Evolutionary conservation across 2,113 vertebrate genomes (phyloP), one percentile per base, ranked within the genome.

Genomic region (Chaetura pelagica): DNA sequence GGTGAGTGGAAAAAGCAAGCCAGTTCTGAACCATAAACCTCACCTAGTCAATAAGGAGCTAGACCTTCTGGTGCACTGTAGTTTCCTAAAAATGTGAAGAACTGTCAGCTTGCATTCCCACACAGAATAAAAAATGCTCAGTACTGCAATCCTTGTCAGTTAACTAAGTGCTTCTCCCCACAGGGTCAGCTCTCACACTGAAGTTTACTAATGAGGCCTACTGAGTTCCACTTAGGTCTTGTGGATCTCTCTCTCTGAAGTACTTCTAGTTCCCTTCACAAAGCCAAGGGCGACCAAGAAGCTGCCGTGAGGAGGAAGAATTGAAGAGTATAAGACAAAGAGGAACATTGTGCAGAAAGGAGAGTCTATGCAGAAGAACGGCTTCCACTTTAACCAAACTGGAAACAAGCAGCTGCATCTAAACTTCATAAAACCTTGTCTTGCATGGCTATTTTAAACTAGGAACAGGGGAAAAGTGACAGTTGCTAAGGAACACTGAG

Each of bases 331-430:
- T 72, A 57, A 85, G 72, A 91, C 76, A 94, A 95, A 96, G 95
- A 92, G 94, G 92, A 96, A 97, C 79, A 92, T 67, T 89, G 80
- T 93, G 64, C 68, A 81, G 82, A 92, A 96, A 81, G 81, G 10
- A 74, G 64, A 72, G 40, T 63, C 67, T 64, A 34, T 78, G 85
- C 85, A 96, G 93, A 96, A 91, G 63, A 91, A 89, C 3, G 6
- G 90, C 84, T 96, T 97, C 83, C 79, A 96, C 94, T 96, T 93
- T 88, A 90, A 92, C 34, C 12, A 57, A 94, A 96, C 88, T 93
- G 63, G 61, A 96, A 94, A 90, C 23, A 90, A 87, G 69, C 92
- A 96, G 93, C 90, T 96, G 92, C 49, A 81, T 61, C 76, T 93
- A 75, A 93, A 87, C 15, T 74, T 93, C 52, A 40, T 67, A 29